These are phyloP conservation scores for Eubucco bourcierii DNA, from an alignment of 2,113 vertebrate species.

Conservation along the genomic window DNA sequence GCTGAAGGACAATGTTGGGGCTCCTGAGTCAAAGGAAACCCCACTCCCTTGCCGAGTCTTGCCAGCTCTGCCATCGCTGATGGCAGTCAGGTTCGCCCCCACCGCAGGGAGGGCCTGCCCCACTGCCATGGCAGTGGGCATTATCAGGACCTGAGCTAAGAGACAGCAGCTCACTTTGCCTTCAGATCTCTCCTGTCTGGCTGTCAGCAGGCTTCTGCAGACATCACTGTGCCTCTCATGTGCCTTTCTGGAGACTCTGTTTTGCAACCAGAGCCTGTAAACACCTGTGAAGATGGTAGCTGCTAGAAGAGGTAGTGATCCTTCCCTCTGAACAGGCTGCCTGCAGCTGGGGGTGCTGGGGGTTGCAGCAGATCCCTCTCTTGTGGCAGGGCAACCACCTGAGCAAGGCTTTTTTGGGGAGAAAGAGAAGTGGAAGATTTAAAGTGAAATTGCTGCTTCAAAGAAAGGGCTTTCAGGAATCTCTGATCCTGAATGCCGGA, in stretches of 20 bases:
- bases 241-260: not conserved
- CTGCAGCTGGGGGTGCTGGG: not conserved
- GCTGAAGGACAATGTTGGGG: no score
- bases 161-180: not conserved
- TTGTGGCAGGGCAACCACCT: not conserved
- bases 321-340: not conserved
- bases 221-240: not conserved
- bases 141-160: not conserved
- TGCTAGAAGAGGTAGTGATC: not conserved
- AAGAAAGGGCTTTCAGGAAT: not conserved
- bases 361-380: not conserved
- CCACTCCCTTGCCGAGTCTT: no score
- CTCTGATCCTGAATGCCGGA: not conserved
- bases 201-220: not conserved
- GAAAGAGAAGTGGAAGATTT: not conserved
- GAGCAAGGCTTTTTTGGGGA: not conserved
- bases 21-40: no score
- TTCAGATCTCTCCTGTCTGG: not conserved
- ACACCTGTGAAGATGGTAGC: not conserved
- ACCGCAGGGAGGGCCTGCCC: no score
- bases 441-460: not conserved
- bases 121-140: rapidly evolving
- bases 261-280: not conserved
- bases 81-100: no score
- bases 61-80: no score